phyloP scores from a whole-genome alignment of 1,140 invertebrate species.

The Drosophila athabasca region DNA sequence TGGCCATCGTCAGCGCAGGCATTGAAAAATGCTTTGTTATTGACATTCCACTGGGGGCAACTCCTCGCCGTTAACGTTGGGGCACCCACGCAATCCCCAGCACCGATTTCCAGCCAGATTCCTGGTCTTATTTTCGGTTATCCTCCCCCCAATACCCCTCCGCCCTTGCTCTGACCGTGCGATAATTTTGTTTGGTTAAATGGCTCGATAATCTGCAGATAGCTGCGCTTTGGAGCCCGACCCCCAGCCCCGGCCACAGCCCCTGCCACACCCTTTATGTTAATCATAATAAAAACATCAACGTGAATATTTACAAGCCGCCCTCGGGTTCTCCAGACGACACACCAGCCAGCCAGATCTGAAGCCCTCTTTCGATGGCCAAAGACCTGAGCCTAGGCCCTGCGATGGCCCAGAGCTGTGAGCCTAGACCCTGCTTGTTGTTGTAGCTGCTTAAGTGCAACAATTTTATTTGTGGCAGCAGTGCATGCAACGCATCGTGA shows the following conservation, averaged over 20 bases:
- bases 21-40: constrained; percentile 46
- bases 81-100: constrained; percentile 14
- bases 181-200: constrained; percentile 62
- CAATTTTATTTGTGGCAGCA: constrained; percentile 75
- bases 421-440: constrained; percentile 27
- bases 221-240: constrained; percentile 11
- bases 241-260: constrained; percentile 25
- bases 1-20: constrained; percentile 40
- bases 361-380: too few species aligned
- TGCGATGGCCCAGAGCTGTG: constrained; percentile 18
- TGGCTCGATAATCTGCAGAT: constrained; percentile 62
- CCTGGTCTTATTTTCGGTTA: too few species aligned
- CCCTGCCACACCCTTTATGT: constrained; percentile 58
- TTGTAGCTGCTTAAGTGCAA: constrained; percentile 74
- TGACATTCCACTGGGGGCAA: constrained; percentile 43
- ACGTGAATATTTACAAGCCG: constrained; percentile 69
- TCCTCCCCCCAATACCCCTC: neutral
- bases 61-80: constrained; percentile 18
- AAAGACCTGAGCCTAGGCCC: too few species aligned
- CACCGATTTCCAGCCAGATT: too few species aligned
- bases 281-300: constrained; percentile 82
- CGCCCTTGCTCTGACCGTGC: neutral
- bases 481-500: constrained; percentile 65
- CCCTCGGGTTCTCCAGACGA: constrained; percentile 42
- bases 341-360: neutral